Percentiles rank a stretch among this genome's conserved stretches.
Evolutionary conservation across 64 coral and sea anemone genomes (phyloP).

Genomic region (Hydrozoanthus tunicans): DNA sequence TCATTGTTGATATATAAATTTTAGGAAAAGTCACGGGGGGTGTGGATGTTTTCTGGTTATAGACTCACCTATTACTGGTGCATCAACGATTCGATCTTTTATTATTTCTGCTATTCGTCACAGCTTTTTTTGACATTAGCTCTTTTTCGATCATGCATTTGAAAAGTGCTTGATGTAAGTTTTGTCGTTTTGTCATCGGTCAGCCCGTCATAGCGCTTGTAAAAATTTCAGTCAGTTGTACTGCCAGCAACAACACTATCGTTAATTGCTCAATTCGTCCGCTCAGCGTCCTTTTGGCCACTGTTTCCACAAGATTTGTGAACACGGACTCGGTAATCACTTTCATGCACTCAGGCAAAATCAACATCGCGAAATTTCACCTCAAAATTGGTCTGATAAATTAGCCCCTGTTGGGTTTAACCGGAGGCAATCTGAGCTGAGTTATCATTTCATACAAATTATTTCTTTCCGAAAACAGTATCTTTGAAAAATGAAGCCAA

Average conservation of each 20-base stretch:
- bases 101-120: conserved; percentile 24
- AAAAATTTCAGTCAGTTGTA: conserved; percentile 41
- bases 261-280: neutral
- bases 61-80: neutral
- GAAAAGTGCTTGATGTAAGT: neutral
- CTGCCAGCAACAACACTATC: conserved; percentile 17
- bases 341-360: neutral
- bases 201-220: conserved; percentile 17
- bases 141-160: conserved; percentile 25
- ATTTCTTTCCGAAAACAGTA: too few species aligned
- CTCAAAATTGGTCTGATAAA: neutral
- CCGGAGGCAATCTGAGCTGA: neutral
- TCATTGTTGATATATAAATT: too few species aligned
- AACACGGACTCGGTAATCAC: neutral
- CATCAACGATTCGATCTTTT: conserved; percentile 21
- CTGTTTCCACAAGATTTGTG: neutral
- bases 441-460: neutral
- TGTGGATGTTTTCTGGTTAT: too few species aligned
- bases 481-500: too few species aligned
- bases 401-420: neutral
- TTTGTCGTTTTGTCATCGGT: neutral
- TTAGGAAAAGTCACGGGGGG: too few species aligned
- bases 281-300: neutral
- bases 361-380: neutral
- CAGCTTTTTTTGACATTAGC: conserved; percentile 33